Evolutionary conservation across 2,113 vertebrate species (phyloP), one percentile per base, ranked within the genome.

Genomic region (Calonectris borealis): DNA sequence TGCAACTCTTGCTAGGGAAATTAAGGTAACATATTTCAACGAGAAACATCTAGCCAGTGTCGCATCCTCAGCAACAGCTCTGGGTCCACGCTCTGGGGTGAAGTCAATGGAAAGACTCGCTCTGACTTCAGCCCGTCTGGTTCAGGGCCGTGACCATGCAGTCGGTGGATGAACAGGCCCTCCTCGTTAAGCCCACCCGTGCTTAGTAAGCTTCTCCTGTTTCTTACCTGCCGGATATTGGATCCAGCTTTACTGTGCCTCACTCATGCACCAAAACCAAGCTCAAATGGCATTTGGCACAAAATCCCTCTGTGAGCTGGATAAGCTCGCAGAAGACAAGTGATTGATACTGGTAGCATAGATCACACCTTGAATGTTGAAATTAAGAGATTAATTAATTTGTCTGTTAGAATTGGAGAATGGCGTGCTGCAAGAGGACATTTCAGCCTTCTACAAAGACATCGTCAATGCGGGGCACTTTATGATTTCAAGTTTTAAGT

Each of bases 1-100:
- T 81, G 89, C 92, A 90, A 68, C 31, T 78, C 90, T 79, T 73
- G 69, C 86, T 83, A 61, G 40, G 82, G 76, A 96, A 92, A 89
- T 96, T 46, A 88, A 77, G 40, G 44, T n/a, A 55, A 79, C n/a
- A 31, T 72, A 78, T 82, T 93, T 92, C 36, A 84, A 21, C 0
- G 0, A 75, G 77, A 83, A 90, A 17, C 9, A 54, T 82, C 70
- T 71, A 72, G 40, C 16, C 34, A 17, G 40, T 4, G 44, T 58
- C 7, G 2, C 34, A 68, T 46, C 68, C 58, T 71, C 92, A 83
- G 60, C 71, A 73, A 44, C 60, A 83, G 61, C 48, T 92, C 79
- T 69, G 24, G 21, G 34, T 78, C n/a, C 38, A 2, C 1, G 0
- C 20, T 93, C 72, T 84, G 51, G 84, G 55, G 29, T 13, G 7